Percentiles rank a stretch among this genome's conserved stretches.
phyloP scores from a whole-genome alignment of 2,113 vertebrate species.

The Sporophila hypoxantha region DNA sequence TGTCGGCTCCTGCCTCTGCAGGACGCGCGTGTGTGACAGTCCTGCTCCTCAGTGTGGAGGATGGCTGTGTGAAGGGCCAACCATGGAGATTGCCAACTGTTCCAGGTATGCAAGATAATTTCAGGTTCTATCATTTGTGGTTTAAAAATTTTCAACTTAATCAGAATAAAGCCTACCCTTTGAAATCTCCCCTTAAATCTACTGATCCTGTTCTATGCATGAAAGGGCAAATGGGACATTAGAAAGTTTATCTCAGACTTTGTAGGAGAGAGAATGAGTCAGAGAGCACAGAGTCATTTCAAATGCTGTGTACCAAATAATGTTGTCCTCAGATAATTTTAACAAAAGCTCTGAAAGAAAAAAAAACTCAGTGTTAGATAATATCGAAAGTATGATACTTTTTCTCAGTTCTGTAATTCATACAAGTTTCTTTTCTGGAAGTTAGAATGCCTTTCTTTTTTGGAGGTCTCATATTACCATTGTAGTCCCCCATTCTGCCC shows the following conservation, averaged over 20 bases:
- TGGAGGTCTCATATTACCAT: neutral
- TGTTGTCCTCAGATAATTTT: neutral
- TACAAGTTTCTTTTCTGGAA: neutral
- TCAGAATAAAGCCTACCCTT: neutral
- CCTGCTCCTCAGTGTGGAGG: constrained; percentile 90
- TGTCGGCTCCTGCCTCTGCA: constrained; percentile 84
- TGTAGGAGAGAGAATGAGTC: neutral
- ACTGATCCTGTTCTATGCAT: neutral
- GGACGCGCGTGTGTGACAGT: constrained; percentile 85
- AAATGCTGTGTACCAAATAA: neutral
- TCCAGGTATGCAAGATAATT: constrained; percentile 77
- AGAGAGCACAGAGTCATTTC: neutral
- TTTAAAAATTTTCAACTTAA: neutral
- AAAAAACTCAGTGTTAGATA: neutral
- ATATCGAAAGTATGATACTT: neutral
- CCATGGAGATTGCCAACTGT: constrained; percentile 90
- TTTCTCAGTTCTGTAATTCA: neutral
- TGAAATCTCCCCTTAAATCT: neutral
- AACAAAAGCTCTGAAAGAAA: neutral
- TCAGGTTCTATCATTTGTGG: neutral
- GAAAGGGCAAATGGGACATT: neutral
- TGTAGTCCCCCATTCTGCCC: neutral
- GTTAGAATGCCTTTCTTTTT: neutral
- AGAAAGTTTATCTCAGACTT: neutral
- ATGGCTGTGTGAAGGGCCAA: constrained; percentile 84